Evolutionary conservation across 2,888 invertebrate genomes (phyloP).

Genomic region (Dusona sp.): DNA sequence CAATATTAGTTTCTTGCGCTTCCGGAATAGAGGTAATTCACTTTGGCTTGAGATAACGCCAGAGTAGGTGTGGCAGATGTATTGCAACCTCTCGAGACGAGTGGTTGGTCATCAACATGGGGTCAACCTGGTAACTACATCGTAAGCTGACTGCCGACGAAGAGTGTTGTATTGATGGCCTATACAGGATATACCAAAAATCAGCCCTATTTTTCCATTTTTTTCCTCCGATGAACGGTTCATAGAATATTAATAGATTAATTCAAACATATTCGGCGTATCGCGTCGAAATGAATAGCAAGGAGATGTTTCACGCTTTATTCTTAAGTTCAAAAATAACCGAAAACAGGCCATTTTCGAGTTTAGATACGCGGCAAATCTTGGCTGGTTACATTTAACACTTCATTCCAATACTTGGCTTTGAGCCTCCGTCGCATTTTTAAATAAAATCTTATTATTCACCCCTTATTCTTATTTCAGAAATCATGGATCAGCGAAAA

Average conservation of each 20-base stretch:
- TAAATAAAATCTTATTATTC: not conserved
- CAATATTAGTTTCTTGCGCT: not conserved
- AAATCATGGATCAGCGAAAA: not conserved
- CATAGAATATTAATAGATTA: not conserved
- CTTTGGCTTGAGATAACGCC: conserved; percentile 9
- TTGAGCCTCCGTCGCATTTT: too few relatives aligned
- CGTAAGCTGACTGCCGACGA: conserved; percentile 77
- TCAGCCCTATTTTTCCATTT: not conserved
- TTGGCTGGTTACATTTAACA: not conserved
- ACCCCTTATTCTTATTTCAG: not conserved
- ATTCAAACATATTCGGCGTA: not conserved
- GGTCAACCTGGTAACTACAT: conserved; percentile 81
- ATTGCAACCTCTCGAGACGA: conserved; percentile 76
- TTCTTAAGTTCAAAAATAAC: not conserved
- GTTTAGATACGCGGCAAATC: not conserved
- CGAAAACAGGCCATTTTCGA: not conserved
- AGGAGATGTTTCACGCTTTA: not conserved
- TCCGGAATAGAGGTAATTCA: not conserved
- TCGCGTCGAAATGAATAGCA: not conserved
- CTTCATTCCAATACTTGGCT: not conserved
- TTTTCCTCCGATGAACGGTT: not conserved
- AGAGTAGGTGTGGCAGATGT: not conserved
- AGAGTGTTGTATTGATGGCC: conserved; percentile 14
- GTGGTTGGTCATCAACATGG: conserved; percentile 79
- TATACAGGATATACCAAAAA: not conserved